phyloP scores from a whole-genome alignment of 2,113 vertebrate species.

The Baryphthengus martii region DNA sequence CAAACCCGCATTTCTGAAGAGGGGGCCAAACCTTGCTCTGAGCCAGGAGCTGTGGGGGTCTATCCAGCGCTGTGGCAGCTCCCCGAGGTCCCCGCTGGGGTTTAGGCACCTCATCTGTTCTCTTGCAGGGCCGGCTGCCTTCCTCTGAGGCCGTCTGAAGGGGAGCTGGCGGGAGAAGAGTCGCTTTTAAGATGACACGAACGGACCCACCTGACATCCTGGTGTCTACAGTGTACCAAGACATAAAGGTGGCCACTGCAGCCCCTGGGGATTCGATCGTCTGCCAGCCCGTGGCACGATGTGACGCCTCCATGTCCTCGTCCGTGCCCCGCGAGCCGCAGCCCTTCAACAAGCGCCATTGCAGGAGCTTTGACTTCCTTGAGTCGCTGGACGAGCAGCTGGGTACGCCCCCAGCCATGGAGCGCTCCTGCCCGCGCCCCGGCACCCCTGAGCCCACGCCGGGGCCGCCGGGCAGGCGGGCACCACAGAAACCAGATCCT shows the following conservation, averaged over 20 bases:
- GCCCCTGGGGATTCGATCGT: slow-evolving; percentile 65
- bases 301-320: slow-evolving; percentile 85
- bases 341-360: slow-evolving; percentile 94
- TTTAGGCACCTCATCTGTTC: neutral
- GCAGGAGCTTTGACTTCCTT: slow-evolving; percentile 93
- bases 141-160: slow-evolving; percentile 79
- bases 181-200: slow-evolving; percentile 93
- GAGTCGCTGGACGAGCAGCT: slow-evolving; percentile 88
- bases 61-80: fast-evolving
- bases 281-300: slow-evolving; percentile 75
- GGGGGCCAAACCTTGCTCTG: neutral
- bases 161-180: slow-evolving; percentile 62
- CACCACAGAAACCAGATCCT: slow-evolving; percentile 69
- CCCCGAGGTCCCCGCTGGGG: neutral
- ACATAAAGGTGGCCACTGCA: slow-evolving; percentile 82
- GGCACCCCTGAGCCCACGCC: slow-evolving; percentile 65
- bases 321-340: slow-evolving; percentile 79
- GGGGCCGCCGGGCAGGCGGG: slow-evolving; percentile 63
- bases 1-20: neutral
- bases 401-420: slow-evolving; percentile 71
- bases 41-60: neutral
- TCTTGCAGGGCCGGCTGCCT: slow-evolving; percentile 40
- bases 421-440: slow-evolving; percentile 70
- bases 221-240: slow-evolving; percentile 90
- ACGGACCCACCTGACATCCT: slow-evolving; percentile 95